Conservation (phyloP, 2,888 invertebrate species). For the Ochropleura plecta region DNA sequence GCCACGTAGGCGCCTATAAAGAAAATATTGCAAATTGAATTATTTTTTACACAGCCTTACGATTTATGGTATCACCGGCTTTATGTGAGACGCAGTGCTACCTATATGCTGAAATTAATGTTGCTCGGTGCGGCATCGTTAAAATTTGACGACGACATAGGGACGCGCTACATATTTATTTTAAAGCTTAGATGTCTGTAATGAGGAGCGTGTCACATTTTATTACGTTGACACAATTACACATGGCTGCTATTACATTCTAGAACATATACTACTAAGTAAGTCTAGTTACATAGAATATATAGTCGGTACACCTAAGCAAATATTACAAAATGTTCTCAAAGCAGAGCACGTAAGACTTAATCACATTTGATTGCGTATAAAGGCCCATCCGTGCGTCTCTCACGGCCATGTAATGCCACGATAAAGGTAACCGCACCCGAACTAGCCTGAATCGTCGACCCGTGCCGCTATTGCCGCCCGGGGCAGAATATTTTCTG, state of each 20-base stretch:
- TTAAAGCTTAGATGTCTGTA: constrained; percentile 33
- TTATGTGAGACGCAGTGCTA: constrained; percentile 39
- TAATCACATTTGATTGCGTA: constrained; percentile 62
- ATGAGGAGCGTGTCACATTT: constrained; percentile 24
- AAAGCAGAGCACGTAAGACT: constrained; percentile 45
- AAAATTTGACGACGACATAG: constrained; percentile 48
- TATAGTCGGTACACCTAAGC: background rate
- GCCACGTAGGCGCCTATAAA: constrained; percentile 59
- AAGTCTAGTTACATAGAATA: constrained; percentile 11
- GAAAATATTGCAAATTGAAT: constrained; percentile 70
- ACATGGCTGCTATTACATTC: constrained; percentile 15
- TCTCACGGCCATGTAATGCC: constrained; percentile 55
- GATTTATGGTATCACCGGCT: constrained; percentile 45
- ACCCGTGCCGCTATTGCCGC: constrained; percentile 54
- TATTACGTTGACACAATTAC: constrained; percentile 25
- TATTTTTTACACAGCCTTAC: constrained; percentile 57
- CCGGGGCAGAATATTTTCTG: constrained; percentile 54
- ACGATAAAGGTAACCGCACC: constrained; percentile 63
- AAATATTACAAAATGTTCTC: constrained; percentile 19
- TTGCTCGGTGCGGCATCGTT: constrained; percentile 35
- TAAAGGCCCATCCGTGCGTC: constrained; percentile 60
- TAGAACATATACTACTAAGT: constrained; percentile 12
- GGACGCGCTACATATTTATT: constrained; percentile 16
- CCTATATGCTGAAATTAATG: constrained; percentile 55
- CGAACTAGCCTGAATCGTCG: constrained; percentile 60